Evolutionary conservation across 2,113 vertebrate genomes (phyloP), one percentile per base, ranked within the genome.

Genomic region (Gymnocephalus cernua): DNA sequence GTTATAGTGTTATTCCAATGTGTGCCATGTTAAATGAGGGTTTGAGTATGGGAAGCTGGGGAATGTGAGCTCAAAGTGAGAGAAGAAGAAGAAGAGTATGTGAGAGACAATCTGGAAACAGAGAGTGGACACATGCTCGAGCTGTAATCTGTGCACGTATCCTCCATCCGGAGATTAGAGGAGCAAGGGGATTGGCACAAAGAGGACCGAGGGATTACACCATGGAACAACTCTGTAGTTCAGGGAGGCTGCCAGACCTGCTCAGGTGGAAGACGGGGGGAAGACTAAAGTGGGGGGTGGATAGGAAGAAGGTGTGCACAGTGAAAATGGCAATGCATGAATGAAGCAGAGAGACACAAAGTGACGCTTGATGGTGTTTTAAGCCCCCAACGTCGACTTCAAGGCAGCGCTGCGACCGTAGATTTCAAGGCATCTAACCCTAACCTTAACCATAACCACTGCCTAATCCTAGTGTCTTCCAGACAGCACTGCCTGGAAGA

Each of bases 121-220:
- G 16, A 23, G 27, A 66, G 25, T 56, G 53, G 19, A 80, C 83
- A 80, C 72, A 75, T 59, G 57, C 44, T 73, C 32, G 27, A 77
- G 58, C 50, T 71, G 35, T 71, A 92, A 91, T 91, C 86, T 88
- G 69, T 51, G 63, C 70, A 84, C 64, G 84, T 91, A 87, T 84
- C 85, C 68, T 82, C 71, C 84, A 89, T 79, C 73, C 79, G 70
- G 51, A 87, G 91, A 91, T 94, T 93, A 92, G 74, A 78, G 83
- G 56, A 87, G 88, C 86, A 84, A 72, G 32, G 77, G 66, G 91
- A 93, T 92, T 87, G 91, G 75, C 66, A 79, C 27, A 65, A 83
- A 77, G 74, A 83, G 67, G 74, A 70, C 67, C 27, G 53, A 83
- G 70, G 80, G 92, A 92, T 93, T 93, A 93, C 72, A 41, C 47